These are phyloP conservation scores for Suncus etruscus DNA, from an alignment of 2,113 vertebrate species.

Conservation along the genomic window DNA sequence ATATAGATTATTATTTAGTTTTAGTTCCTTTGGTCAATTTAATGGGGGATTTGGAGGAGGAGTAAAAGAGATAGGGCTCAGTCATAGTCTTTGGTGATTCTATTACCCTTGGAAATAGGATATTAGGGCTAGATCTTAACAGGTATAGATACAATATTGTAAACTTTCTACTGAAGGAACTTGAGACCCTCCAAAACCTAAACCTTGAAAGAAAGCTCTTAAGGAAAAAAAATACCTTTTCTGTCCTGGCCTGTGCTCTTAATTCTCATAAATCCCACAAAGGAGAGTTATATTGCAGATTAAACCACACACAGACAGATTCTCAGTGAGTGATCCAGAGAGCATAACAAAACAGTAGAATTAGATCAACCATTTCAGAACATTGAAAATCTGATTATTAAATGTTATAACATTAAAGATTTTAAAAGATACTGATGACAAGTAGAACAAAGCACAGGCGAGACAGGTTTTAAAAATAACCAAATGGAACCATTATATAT, in stretches of 20 bases:
- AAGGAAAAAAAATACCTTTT: not conserved
- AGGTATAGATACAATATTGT: not conserved
- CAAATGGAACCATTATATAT: not conserved
- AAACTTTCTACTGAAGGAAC: not conserved
- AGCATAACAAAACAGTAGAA: conserved; percentile 25
- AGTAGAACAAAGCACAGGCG: not conserved
- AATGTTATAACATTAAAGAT: not conserved
- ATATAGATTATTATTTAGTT: not conserved
- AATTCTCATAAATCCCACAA: not conserved
- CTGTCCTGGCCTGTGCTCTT: not conserved
- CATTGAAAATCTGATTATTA: not conserved
- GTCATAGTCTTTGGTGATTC: not conserved
- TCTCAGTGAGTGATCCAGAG: not conserved
- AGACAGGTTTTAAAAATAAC: not conserved
- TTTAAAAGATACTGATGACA: conserved; percentile 8
- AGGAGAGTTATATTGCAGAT: not conserved
- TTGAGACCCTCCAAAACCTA: not conserved
- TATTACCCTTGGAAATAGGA: not conserved
- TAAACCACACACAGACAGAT: not conserved
- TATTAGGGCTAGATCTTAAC: not conserved
- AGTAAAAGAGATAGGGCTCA: not conserved
- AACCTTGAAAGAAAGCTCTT: not conserved
- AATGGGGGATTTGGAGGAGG: not conserved
- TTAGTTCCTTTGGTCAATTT: not conserved
- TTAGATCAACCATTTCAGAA: not conserved